phyloP scores from a whole-genome alignment of 2,113 vertebrate genomes.

The Oostethus manadensis region DNA sequence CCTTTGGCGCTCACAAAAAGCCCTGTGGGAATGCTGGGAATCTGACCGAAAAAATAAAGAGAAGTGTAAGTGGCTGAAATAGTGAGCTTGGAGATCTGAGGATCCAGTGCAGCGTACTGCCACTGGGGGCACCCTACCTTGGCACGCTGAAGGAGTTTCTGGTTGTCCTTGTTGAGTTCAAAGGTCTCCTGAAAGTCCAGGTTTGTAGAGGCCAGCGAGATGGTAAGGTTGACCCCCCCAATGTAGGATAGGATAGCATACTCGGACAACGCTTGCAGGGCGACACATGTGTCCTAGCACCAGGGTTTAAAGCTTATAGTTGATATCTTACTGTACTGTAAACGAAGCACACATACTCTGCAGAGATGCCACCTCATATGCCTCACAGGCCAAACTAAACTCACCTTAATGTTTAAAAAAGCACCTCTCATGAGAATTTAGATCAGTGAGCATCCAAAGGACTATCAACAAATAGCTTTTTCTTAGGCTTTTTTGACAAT shows the following conservation, averaged over 20 bases:
- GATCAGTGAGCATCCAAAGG: no score
- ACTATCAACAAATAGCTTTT: no score
- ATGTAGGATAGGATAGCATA: conserved; percentile 90
- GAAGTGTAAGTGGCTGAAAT: conserved; percentile 34
- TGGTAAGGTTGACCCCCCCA: conserved; percentile 86
- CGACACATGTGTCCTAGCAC: conserved; percentile 86
- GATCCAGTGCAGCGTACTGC: conserved; percentile 13
- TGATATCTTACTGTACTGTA: no score
- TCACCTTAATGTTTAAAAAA: no score
- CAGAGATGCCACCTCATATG: no score
- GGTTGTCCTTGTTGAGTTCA: conserved; percentile 83
- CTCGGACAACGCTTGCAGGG: conserved; percentile 88
- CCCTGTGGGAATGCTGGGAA: conserved; percentile 89
- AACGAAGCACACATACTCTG: no score
- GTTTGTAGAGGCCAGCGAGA: conserved; percentile 92
- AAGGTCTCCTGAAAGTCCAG: conserved; percentile 92
- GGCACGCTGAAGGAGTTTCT: conserved; percentile 85
- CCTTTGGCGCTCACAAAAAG: conserved; percentile 92
- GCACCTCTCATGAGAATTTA: no score
- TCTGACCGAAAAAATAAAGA: conserved; percentile 63
- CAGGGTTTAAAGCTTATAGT: not conserved
- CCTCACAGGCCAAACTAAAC: no score
- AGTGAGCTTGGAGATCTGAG: not conserved
- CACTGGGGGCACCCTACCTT: conserved; percentile 61
- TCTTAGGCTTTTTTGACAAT: no score